Evolutionary conservation across 2,113 vertebrate genomes (phyloP), one percentile per base, ranked within the genome.

Genomic region (Calidris pugnax): DNA sequence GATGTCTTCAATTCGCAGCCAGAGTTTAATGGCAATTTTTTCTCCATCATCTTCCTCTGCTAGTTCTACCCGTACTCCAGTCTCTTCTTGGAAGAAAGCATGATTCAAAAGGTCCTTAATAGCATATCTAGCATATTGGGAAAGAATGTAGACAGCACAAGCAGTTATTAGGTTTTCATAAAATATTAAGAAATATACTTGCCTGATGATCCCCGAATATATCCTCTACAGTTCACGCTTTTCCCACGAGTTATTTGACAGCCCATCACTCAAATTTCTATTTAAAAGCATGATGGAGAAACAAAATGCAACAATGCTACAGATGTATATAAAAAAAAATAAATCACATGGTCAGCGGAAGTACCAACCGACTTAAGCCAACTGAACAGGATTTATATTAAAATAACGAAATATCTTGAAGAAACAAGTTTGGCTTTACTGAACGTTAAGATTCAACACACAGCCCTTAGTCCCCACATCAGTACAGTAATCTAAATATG

Each of bases 51-150:
- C 99, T 97, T 99, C 99, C 95, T 99, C 99, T 57, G 99, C 99
- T 97, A 99, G 97, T 95, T 99, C 99, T 97, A 99, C 99, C 71
- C 99, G 98, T 93, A 99, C 99, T 56, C 99, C 99, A 9, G 99
- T 99, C 96, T 99, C 99, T 95, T 99, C 99, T 97, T 99, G 99
- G 98, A 99, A 99, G 98, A 99, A 99, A 67, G 99, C 99, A 95
- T 99, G 99, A 98, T 99, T 99, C 98, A 99, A 95, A 97, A 99
- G 99, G 97, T 99, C 99, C 97, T 99, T 99, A 97, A 99, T 99
- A 90, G 99, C 99, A 81, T 99, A 99, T 93, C 99, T 99, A 96
- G 55, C 43, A 18, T 7, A 96, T 89, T 35, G 67, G 66, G 69
- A 96, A 85, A 92, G 24, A 83, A 80, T 2, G 11, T 1, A 73